Percentiles rank a stretch among this genome's conserved stretches.
Evolutionary conservation across 2,113 vertebrate species (phyloP).

Genomic region (Chionis minor): DNA sequence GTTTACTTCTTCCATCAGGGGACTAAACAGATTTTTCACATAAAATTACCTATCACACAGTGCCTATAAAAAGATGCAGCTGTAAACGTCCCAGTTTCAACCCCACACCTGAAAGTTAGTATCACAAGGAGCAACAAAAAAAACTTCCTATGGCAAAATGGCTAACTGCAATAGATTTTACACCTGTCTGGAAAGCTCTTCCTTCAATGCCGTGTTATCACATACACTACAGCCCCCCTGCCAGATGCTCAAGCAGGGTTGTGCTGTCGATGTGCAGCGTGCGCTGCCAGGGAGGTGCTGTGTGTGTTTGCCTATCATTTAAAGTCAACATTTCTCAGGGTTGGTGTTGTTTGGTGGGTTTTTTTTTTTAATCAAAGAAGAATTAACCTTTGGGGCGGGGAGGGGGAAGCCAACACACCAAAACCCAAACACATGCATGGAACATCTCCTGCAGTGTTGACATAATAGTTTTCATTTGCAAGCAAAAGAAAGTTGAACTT

Average conservation of each 20-base stretch:
- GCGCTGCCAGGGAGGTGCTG: not conserved
- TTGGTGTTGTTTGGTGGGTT: too few relatives aligned
- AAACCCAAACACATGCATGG: rapidly evolving
- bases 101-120: not conserved
- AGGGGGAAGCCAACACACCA: too few relatives aligned
- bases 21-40: constrained; percentile 38
- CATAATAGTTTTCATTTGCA: constrained; percentile 14
- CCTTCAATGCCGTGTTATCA: not conserved
- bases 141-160: not conserved
- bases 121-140: not conserved
- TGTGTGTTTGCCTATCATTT: not conserved
- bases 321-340: not conserved
- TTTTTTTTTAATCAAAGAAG: not conserved
- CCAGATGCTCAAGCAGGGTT: not conserved
- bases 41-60: constrained; percentile 15
- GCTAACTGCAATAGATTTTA: not conserved
- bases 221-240: not conserved
- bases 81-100: constrained; percentile 17
- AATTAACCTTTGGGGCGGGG: not conserved
- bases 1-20: constrained; percentile 39
- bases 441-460: not conserved
- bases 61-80: constrained; percentile 27
- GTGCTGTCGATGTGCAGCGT: not conserved
- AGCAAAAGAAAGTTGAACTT: constrained; percentile 33
- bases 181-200: not conserved